Evolutionary conservation across 2,113 vertebrate genomes (phyloP).

Genomic region (Capreolus pygargus): DNA sequence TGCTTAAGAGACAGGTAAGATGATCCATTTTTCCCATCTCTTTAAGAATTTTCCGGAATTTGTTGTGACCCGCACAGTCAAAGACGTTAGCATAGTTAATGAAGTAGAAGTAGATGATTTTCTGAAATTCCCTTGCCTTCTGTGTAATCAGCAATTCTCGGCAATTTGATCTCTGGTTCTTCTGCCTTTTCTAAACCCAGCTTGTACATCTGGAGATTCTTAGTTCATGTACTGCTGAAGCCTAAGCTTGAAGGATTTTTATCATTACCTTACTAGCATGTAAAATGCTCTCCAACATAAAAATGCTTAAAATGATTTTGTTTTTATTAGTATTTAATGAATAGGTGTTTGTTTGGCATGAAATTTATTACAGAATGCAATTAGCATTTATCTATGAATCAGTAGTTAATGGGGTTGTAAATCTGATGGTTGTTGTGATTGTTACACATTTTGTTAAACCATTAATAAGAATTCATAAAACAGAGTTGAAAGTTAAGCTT

Average conservation of each 20-base stretch:
- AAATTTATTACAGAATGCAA: constrained; percentile 50
- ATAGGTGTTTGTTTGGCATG: constrained; percentile 26
- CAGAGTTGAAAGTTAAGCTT: constrained; percentile 34
- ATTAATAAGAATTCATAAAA: constrained; percentile 56
- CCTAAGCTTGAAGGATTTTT: background rate
- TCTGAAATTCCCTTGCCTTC: background rate
- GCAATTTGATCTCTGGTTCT: background rate
- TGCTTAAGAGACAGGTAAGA: background rate
- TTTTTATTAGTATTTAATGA: constrained; percentile 46
- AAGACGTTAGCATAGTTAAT: background rate
- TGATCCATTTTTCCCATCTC: background rate
- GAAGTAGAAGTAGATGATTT: background rate
- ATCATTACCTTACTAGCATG: background rate
- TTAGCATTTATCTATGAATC: constrained; percentile 56
- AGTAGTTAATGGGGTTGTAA: constrained; percentile 64
- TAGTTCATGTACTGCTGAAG: background rate
- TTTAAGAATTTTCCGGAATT: background rate
- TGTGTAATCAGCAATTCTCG: background rate
- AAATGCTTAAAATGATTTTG: background rate
- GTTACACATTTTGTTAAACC: constrained; percentile 61
- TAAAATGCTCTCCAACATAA: background rate
- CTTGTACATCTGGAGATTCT: background rate
- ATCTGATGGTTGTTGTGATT: constrained; percentile 43
- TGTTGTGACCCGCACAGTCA: background rate
- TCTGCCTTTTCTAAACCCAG: background rate